phyloP scores from a whole-genome alignment of 92 coral and sea anemone genomes.

The Actinernus sp. region DNA sequence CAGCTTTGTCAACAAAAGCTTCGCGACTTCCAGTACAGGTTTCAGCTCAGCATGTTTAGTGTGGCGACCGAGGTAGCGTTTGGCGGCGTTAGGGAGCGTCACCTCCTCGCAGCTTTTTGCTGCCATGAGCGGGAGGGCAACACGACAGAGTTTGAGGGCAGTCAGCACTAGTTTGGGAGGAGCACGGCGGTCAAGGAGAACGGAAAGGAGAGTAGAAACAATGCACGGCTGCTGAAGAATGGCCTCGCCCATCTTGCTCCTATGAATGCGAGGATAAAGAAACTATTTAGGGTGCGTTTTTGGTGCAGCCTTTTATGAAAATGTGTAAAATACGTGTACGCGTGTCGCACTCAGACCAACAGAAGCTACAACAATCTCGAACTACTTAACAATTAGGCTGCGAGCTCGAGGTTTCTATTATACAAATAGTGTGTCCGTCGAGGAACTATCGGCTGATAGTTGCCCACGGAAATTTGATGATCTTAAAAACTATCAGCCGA shows the following conservation, averaged over 20 bases:
- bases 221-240: constrained; percentile 91
- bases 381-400: no score
- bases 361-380: not conserved
- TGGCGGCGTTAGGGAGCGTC: constrained; percentile 50
- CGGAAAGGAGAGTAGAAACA: constrained; percentile 90
- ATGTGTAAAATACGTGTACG: no score
- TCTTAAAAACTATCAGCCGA: no score
- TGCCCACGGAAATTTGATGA: no score
- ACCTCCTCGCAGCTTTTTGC: constrained; percentile 73
- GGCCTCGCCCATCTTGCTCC: constrained; percentile 95
- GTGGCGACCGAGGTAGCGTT: constrained; percentile 21
- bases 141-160: constrained; percentile 85
- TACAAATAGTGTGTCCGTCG: no score
- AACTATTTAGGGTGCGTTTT: not conserved
- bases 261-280: constrained; percentile 11
- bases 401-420: no score
- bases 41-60: constrained; percentile 15
- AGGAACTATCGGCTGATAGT: no score
- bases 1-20: constrained; percentile 81
- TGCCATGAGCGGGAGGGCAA: constrained; percentile 87
- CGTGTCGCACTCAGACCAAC: no score
- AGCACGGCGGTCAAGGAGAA: constrained; percentile 85
- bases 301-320: no score
- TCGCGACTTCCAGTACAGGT: constrained; percentile 77
- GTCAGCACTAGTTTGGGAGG: constrained; percentile 91